phyloP scores from a whole-genome alignment of 2,797 vertebrate species.

The Cichlasoma orientale region DNA sequence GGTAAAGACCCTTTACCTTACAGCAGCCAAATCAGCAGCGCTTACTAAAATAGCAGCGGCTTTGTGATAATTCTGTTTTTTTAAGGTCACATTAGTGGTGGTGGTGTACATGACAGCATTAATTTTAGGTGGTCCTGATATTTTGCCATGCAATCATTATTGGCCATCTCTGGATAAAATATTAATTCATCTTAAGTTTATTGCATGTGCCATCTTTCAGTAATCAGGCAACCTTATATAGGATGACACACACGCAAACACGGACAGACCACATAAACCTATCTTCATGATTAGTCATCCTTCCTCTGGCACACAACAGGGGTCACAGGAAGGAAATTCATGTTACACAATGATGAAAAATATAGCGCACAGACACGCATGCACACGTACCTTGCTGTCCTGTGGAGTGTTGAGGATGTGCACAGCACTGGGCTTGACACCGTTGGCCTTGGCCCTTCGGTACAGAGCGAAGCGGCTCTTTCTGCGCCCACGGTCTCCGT shows the following conservation, averaged over 20 bases:
- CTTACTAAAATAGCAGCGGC: too few relatives aligned
- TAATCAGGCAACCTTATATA: neutral
- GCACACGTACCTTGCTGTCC: conserved; percentile 88
- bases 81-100: neutral
- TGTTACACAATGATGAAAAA: conserved; percentile 20
- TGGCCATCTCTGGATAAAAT: neutral
- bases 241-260: neutral
- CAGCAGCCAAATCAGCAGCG: too few relatives aligned
- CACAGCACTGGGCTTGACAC: conserved; percentile 94
- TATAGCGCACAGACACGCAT: neutral
- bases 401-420: conserved; percentile 95
- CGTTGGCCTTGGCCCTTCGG: conserved; percentile 90
- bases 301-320: conserved; percentile 42
- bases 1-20: too few relatives aligned
- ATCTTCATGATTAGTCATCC: conserved; percentile 38
- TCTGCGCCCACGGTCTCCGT: conserved; percentile 92
- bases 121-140: neutral
- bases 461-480: conserved; percentile 97
- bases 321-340: conserved; percentile 58
- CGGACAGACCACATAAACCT: neutral
- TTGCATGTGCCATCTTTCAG: neutral
- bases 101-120: neutral
- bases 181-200: neutral
- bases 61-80: neutral
- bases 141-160: neutral